A percentile compares a stretch with the other conserved stretches of the same genome.
phyloP scores from a whole-genome alignment of 1,140 invertebrate genomes.

The Ridgeia piscesae region DNA sequence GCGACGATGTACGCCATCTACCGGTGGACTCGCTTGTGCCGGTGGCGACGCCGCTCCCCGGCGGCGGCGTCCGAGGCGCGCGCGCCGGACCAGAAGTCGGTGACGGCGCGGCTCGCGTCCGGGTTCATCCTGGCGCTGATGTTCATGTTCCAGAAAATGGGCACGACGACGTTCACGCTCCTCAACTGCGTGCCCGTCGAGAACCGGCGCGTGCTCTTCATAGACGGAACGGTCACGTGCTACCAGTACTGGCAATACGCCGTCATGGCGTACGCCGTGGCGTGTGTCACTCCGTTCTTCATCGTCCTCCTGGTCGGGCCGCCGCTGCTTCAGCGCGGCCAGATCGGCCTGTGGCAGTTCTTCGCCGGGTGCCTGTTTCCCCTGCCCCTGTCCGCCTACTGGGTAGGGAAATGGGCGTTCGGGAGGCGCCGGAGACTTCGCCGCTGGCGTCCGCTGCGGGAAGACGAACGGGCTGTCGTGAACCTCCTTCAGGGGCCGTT shows the following conservation, averaged over 20 bases:
- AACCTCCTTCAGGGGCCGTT: conserved; percentile 26
- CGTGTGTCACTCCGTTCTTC: conserved; percentile 16
- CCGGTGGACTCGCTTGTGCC: conserved; percentile 9
- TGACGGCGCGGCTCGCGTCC: conserved; percentile 11
- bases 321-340: neutral
- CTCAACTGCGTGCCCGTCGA: conserved; percentile 27
- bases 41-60: neutral
- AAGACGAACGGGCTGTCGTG: conserved; percentile 2
- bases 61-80: neutral
- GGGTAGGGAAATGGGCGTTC: neutral
- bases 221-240: conserved; percentile 22
- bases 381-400: conserved; percentile 5
- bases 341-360: conserved; percentile 20
- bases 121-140: conserved; percentile 27
- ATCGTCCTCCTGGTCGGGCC: conserved; percentile 19
- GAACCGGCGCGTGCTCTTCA: conserved; percentile 17
- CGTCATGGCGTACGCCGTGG: conserved; percentile 24
- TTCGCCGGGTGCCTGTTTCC: conserved; percentile 21
- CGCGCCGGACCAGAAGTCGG: neutral
- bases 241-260: conserved; percentile 28
- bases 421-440: neutral
- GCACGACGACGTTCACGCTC: conserved; percentile 25
- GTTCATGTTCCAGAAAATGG: conserved; percentile 27
- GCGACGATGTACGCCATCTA: conserved; percentile 22
- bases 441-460: neutral